Evolutionary conservation across 2,888 invertebrate species (phyloP).

Genomic region (Leucoma salicis): DNA sequence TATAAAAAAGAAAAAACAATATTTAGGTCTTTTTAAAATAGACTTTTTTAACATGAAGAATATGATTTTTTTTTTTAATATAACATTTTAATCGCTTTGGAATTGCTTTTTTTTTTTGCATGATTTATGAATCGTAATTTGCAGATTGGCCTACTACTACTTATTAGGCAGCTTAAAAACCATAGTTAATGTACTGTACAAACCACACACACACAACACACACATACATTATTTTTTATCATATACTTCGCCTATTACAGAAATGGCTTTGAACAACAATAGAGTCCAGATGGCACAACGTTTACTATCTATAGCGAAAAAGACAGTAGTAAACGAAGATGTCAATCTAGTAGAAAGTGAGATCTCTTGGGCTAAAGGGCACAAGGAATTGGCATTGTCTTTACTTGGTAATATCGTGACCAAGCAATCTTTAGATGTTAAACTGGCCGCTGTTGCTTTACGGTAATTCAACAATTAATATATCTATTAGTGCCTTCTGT

Average conservation of each 20-base stretch:
- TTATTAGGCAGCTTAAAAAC: too few relatives aligned
- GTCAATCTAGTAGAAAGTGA: constrained; percentile 65
- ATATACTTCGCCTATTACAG: constrained; percentile 44
- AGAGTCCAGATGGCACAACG: constrained; percentile 80
- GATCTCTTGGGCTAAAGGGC: constrained; percentile 73
- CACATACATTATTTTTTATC: too few relatives aligned
- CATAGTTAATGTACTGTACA: too few relatives aligned
- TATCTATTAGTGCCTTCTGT: too few relatives aligned
- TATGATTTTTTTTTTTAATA: too few relatives aligned
- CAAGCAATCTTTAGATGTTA: constrained; percentile 43
- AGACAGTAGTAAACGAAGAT: constrained; percentile 50
- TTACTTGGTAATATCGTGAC: constrained; percentile 59
- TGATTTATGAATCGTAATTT: too few relatives aligned
- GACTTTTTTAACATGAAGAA: too few relatives aligned
- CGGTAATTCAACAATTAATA: constrained; percentile 58
- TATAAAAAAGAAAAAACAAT: neutral
- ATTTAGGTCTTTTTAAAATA: too few relatives aligned
- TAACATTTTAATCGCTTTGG: too few relatives aligned
- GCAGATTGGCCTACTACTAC: too few relatives aligned
- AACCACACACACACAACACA: too few relatives aligned
- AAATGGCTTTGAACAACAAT: constrained; percentile 76
- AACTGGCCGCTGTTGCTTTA: constrained; percentile 59
- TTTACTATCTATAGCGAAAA: constrained; percentile 69
- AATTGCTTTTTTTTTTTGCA: too few relatives aligned
- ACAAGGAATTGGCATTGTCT: constrained; percentile 71